phyloP scores from a whole-genome alignment of 1,140 invertebrate species.

The Frieseomelitta varia region DNA sequence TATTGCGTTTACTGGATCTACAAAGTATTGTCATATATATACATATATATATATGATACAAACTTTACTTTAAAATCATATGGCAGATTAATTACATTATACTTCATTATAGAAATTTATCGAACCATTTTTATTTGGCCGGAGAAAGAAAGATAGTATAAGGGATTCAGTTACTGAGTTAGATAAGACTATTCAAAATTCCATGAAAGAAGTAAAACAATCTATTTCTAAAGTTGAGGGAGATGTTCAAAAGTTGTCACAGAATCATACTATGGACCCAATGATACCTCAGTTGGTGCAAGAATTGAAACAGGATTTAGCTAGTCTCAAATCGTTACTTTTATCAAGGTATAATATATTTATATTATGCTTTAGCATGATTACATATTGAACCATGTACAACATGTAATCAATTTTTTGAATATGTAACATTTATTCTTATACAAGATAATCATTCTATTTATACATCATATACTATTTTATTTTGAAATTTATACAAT shows the following conservation, averaged over 20 bases:
- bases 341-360: conserved; percentile 85
- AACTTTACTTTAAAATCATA: background rate
- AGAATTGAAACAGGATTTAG: conserved; percentile 88
- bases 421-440: conserved; percentile 58
- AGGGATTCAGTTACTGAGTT: conserved; percentile 86
- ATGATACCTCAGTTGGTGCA: conserved; percentile 84
- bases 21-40: conserved; percentile 82
- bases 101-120: conserved; percentile 85
- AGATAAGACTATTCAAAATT: conserved; percentile 85
- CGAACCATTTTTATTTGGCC: conserved; percentile 85
- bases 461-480: conserved; percentile 50
- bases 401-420: conserved; percentile 9
- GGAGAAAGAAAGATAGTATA: conserved; percentile 84
- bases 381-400: background rate
- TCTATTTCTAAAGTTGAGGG: conserved; percentile 84
- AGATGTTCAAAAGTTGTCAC: conserved; percentile 83
- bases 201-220: conserved; percentile 84
- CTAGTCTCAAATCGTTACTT: conserved; percentile 89
- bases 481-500: conserved; percentile 42
- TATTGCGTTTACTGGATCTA: conserved; percentile 89
- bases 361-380: conserved; percentile 35
- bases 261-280: conserved; percentile 80
- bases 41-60: background rate
- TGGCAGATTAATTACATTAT: background rate
- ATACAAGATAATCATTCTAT: conserved; percentile 49